Evolutionary conservation across 2,113 vertebrate species (phyloP).

Genomic region (Fulmarus glacialis): DNA sequence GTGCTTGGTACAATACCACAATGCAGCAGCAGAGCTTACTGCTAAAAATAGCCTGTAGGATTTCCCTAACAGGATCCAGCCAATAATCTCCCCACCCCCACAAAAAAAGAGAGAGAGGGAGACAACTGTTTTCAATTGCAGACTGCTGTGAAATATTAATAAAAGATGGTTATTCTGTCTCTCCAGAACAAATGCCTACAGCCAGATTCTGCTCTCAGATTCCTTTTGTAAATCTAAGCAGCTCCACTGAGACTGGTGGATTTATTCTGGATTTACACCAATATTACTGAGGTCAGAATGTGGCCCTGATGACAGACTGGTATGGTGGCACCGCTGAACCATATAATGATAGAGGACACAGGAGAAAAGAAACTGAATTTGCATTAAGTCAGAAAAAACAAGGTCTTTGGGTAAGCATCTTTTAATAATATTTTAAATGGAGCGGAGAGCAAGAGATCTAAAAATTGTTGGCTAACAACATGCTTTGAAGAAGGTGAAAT

Average conservation of each 20-base stretch:
- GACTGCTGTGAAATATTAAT: slow-evolving; percentile 69
- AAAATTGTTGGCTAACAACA: neutral
- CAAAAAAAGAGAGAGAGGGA: neutral
- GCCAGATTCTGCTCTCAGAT: slow-evolving; percentile 54
- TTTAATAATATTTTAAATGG: neutral
- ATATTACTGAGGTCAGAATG: slow-evolving; percentile 33
- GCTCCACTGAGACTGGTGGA: slow-evolving; percentile 46
- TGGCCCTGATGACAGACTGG: slow-evolving; percentile 6
- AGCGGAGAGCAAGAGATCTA: neutral
- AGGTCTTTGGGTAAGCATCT: neutral
- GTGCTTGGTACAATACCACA: slow-evolving; percentile 48
- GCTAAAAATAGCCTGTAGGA: slow-evolving; percentile 71
- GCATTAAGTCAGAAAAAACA: neutral
- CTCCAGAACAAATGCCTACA: slow-evolving; percentile 46
- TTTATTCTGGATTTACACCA: slow-evolving; percentile 60
- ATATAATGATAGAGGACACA: neutral
- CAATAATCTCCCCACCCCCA: slow-evolving; percentile 25
- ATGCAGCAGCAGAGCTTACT: slow-evolving; percentile 26
- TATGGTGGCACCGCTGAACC: slow-evolving; percentile 9
- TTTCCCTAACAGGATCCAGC: slow-evolving; percentile 65
- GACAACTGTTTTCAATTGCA: slow-evolving; percentile 73
- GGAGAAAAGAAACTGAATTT: slow-evolving; percentile 13
- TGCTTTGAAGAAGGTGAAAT: slow-evolving; percentile 6
- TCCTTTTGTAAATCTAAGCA: slow-evolving; percentile 56
- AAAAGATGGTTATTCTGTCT: slow-evolving; percentile 64